Conservation (phyloP, 1,140 invertebrate genomes). For the Helicorthomorpha holstii region DNA sequence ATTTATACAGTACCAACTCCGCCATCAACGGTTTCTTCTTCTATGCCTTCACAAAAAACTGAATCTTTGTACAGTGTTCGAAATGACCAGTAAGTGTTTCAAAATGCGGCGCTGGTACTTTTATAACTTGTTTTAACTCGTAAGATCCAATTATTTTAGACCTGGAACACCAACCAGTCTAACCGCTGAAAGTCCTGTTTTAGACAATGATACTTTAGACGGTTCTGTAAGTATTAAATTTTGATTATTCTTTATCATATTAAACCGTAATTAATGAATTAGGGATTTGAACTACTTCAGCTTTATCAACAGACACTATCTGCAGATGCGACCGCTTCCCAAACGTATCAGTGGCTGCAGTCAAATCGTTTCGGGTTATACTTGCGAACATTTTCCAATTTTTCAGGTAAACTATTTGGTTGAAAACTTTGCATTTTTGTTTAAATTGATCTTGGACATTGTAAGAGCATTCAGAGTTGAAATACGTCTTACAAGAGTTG, state of each 20-base stretch:
- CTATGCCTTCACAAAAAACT: constrained; percentile 8
- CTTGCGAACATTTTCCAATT: constrained; percentile 56
- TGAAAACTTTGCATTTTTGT: not conserved
- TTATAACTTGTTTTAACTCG: no score
- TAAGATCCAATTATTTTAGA: constrained; percentile 6
- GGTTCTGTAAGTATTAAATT: constrained; percentile 9
- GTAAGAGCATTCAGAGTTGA: no score
- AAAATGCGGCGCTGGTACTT: not conserved
- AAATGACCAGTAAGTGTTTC: constrained; percentile 6
- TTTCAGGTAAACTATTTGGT: constrained; percentile 37
- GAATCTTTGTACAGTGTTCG: constrained; percentile 2
- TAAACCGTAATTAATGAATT: constrained; percentile 1
- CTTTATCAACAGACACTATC: constrained; percentile 24
- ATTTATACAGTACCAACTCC: constrained; percentile 10
- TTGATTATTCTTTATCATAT: constrained; percentile 1
- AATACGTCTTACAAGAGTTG: no score
- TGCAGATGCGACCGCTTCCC: constrained; percentile 42
- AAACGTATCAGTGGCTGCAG: constrained; percentile 64
- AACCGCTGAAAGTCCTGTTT: constrained; percentile 14
- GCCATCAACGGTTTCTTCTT: constrained; percentile 13
- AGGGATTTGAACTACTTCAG: constrained; percentile 5
- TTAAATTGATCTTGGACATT: not conserved
- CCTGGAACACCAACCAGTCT: constrained; percentile 14
- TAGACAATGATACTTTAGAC: constrained; percentile 10
- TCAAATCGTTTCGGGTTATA: constrained; percentile 56